These are phyloP conservation scores for Auanema freiburgensis DNA, from an alignment of 2,888 invertebrate genomes.

Conservation along the genomic window DNA sequence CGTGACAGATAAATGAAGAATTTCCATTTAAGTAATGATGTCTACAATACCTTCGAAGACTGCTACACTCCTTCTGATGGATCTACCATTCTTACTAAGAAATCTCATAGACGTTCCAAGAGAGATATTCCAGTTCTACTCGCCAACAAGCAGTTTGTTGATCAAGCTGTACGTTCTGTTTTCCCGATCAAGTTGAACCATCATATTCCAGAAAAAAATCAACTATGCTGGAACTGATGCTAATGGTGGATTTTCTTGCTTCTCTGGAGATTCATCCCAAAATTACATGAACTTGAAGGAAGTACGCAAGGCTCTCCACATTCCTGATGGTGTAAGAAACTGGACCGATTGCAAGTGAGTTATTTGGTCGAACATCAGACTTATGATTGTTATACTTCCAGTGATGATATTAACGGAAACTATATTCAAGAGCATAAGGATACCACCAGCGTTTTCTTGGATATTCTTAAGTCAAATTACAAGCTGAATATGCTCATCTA, in stretches of 20 bases:
- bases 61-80: slow-evolving; percentile 32
- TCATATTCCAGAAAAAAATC: slow-evolving; percentile 34
- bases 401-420: slow-evolving; percentile 47
- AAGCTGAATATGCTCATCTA: slow-evolving; percentile 47
- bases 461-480: slow-evolving; percentile 31
- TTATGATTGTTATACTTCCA: slow-evolving; percentile 10
- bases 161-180: slow-evolving; percentile 43
- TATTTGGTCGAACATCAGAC: no score
- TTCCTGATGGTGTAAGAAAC: slow-evolving; percentile 24
- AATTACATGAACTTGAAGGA: slow-evolving; percentile 39
- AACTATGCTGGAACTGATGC: slow-evolving; percentile 49
- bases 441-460: slow-evolving; percentile 49
- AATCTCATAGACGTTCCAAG: slow-evolving; percentile 18
- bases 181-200: no score
- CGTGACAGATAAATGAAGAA: background rate
- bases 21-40: slow-evolving; percentile 40
- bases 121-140: slow-evolving; percentile 35
- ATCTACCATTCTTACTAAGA: background rate
- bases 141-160: slow-evolving; percentile 33
- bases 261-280: slow-evolving; percentile 38
- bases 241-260: slow-evolving; percentile 48
- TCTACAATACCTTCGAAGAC: slow-evolving; percentile 52
- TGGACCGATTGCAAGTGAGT: slow-evolving; percentile 48
- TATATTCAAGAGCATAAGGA: slow-evolving; percentile 56
- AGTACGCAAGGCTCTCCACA: slow-evolving; percentile 44